Evolutionary conservation across 1,140 invertebrate species (phyloP), one percentile per base, ranked within the genome.

Genomic region (Drosophila equinoxialis): DNA sequence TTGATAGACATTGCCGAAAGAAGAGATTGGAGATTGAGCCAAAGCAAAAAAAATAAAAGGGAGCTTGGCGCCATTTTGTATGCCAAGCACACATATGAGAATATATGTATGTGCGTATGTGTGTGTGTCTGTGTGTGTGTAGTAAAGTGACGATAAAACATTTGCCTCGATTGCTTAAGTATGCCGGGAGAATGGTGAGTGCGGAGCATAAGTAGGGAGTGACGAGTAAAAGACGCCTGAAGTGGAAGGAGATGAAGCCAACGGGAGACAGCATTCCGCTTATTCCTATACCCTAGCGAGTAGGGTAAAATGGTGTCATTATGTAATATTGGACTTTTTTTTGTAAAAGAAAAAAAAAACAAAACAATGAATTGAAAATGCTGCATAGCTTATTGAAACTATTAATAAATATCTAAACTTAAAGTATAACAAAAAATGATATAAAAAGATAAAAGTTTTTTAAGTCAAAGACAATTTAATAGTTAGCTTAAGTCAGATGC

Each of bases 61-160:
- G 73, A 68, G 80, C 65, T 80, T 74, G 74, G 65, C 74, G 81
- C 85, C 81, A 89, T 89, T 89, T 89, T 89, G 84, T 89, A 89
- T 89, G 82, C 81, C 81, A 70, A 74, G 63, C 80, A 81, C 20
- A 82, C 42, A 77, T 23, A 80, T 35, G 59, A 14, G 68, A 17
- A 39, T 14, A 59, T 54, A 55, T 41, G 39, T 1, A 39, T 7
- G 54, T 30, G 2, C 23, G 33, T 60, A 41, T 65, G 37, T 59
- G 14, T 58, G 10, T 58, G 39, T 60, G 55, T 71, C 45, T 69
- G 65, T 60, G 48, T 73, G 70, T 83, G 79, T 77, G 77, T 80
- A 80, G 68, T 65, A 83, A 89, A 89, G 84, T 84, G 84, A 80
- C 84, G 84, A 90, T 87, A 87, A 87, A 90, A 89, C 84, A 87